phyloP scores from a whole-genome alignment of 2,888 invertebrate genomes.

The Nomada ruficornis region DNA sequence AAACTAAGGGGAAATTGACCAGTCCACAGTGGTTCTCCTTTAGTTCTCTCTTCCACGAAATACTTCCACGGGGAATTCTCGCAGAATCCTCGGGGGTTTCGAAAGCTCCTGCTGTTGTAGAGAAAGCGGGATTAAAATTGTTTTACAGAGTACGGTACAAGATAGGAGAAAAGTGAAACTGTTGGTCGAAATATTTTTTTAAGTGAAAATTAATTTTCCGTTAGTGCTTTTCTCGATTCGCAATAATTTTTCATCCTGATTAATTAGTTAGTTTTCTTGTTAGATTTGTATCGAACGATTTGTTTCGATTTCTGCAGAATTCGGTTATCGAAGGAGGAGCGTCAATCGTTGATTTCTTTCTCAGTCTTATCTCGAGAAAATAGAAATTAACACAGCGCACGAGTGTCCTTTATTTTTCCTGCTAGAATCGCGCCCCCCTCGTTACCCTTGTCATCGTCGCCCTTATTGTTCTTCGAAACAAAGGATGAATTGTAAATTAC shows the following conservation, averaged over 20 bases:
- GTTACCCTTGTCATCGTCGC: conserved; percentile 42
- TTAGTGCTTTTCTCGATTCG: too few relatives aligned
- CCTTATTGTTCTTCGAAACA: conserved; percentile 59
- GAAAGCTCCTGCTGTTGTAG: neutral
- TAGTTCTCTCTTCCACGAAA: neutral
- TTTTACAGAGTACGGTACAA: neutral
- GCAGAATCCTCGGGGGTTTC: neutral
- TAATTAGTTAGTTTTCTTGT: too few relatives aligned
- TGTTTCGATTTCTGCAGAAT: too few relatives aligned
- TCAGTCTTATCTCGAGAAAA: neutral
- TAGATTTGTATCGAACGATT: too few relatives aligned
- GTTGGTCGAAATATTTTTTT: neutral
- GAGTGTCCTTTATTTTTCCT: conserved; percentile 20
- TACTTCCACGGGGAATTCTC: neutral
- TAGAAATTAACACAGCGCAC: conserved; percentile 26
- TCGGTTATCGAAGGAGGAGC: too few relatives aligned
- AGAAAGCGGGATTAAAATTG: conserved; percentile 6
- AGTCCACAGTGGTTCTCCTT: conserved; percentile 80
- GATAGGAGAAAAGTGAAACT: neutral
- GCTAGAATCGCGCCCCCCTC: conserved; percentile 29
- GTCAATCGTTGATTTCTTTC: neutral
- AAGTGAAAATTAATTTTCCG: neutral
- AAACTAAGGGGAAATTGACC: conserved; percentile 83
- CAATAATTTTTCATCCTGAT: too few relatives aligned
- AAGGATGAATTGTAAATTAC: conserved; percentile 61